Evolutionary conservation across 2,888 invertebrate species (phyloP).

Genomic region (Lysandra coridon): DNA sequence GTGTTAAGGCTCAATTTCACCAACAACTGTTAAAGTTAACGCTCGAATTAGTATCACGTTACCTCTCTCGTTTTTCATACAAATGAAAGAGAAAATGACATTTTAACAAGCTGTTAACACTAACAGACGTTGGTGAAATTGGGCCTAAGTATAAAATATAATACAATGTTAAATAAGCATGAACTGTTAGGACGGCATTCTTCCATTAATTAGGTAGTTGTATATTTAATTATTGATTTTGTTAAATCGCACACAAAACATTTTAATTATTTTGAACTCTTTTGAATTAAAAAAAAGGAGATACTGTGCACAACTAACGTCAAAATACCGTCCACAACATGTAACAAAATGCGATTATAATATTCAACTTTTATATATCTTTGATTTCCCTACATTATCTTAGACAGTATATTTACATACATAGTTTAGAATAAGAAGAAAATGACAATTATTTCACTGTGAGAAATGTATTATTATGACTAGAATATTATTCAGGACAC

Average conservation of each 20-base stretch:
- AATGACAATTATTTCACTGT: slow-evolving; percentile 9
- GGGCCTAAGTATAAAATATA: not conserved
- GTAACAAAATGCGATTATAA: not conserved
- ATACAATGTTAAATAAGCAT: slow-evolving; percentile 12
- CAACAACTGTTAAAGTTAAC: too few relatives aligned
- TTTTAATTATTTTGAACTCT: not conserved
- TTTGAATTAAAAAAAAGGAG: not conserved
- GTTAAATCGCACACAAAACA: too few relatives aligned
- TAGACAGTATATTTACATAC: slow-evolving; percentile 19
- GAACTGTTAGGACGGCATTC: slow-evolving; percentile 12
- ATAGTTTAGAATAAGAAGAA: slow-evolving; percentile 16
- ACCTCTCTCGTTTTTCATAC: too few relatives aligned
- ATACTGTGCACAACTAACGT: not conserved
- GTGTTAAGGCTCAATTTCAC: not conserved
- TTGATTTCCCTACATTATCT: not conserved
- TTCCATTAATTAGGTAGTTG: not conserved
- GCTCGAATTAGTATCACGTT: too few relatives aligned
- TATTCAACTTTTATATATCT: slow-evolving; percentile 11
- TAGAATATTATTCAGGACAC: not conserved
- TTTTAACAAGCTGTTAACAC: too few relatives aligned
- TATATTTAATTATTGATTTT: not conserved
- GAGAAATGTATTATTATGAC: not conserved
- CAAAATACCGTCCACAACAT: slow-evolving; percentile 16
- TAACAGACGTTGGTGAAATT: too few relatives aligned
- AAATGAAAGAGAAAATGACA: too few relatives aligned